Evolutionary conservation across 2,113 vertebrate species (phyloP).

Genomic region (Alligator sinensis): DNA sequence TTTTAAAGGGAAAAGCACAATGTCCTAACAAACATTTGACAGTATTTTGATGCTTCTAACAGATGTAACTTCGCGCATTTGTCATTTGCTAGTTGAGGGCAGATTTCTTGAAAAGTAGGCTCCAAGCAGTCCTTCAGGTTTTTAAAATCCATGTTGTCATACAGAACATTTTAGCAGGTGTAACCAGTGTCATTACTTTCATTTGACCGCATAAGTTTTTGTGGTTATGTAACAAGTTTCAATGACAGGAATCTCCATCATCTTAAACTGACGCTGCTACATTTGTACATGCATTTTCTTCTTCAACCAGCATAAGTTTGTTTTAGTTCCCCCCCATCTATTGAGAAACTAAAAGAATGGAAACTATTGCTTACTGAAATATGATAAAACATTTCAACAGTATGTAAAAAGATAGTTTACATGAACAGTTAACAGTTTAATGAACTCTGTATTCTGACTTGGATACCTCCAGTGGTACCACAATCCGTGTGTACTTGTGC

Average conservation of each 20-base stretch:
- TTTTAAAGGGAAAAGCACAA: background rate
- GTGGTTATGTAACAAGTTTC: background rate
- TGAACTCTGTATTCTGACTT: background rate
- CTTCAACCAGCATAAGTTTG: background rate
- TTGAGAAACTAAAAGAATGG: background rate
- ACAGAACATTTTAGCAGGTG: fast-evolving
- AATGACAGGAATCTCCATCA: background rate
- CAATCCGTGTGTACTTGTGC: background rate
- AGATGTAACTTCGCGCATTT: background rate
- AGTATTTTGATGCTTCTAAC: background rate
- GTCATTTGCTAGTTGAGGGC: background rate
- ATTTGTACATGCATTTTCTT: fast-evolving
- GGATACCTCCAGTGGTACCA: background rate
- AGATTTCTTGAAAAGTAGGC: background rate
- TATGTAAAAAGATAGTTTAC: background rate
- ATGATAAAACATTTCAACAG: conserved; percentile 7
- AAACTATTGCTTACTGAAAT: background rate
- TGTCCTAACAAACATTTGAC: background rate
- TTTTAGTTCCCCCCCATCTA: background rate
- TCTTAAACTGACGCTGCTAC: background rate
- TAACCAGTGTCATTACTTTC: background rate
- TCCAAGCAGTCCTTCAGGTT: background rate
- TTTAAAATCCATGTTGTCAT: background rate
- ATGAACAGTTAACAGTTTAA: background rate
- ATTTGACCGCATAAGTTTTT: fast-evolving